phyloP scores from a whole-genome alignment of 2,888 invertebrate genomes.

The Heteropelma amictum region DNA sequence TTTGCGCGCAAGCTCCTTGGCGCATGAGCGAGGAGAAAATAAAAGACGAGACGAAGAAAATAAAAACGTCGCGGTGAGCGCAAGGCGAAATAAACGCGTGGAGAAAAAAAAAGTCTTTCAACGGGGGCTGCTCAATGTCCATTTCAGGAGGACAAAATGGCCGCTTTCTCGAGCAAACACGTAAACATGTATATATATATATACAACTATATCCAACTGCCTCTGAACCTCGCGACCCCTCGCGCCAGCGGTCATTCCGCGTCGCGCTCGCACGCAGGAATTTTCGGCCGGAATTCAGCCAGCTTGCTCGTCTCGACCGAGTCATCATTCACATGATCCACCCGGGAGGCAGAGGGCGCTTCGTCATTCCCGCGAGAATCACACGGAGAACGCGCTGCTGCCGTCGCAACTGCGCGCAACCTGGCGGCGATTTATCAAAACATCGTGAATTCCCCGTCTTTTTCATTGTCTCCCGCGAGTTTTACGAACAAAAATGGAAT shows the following conservation, averaged over 20 bases:
- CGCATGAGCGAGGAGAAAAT: too few species aligned
- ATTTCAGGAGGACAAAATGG: constrained; percentile 53
- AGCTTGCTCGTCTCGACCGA: constrained; percentile 27
- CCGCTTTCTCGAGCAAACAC: constrained; percentile 34
- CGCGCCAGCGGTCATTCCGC: too few species aligned
- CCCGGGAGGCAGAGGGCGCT: not conserved
- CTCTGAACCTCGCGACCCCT: constrained; percentile 38
- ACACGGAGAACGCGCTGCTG: not conserved
- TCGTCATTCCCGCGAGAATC: not conserved
- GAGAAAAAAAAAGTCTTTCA: not conserved
- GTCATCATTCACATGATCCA: constrained; percentile 17
- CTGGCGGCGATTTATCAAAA: not conserved
- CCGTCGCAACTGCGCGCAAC: not conserved
- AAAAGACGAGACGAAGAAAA: too few species aligned
- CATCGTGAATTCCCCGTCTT: too few species aligned
- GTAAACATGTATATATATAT: too few species aligned
- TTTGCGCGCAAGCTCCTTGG: not conserved
- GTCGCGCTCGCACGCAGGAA: constrained; percentile 23
- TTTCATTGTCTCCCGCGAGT: too few species aligned
- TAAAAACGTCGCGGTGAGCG: not conserved
- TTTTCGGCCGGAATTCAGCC: constrained; percentile 46
- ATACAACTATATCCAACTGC: too few species aligned
- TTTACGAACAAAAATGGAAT: too few species aligned
- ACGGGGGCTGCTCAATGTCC: constrained; percentile 19
- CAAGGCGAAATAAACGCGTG: not conserved